Base-by-base conservation (phyloP, 2,888 invertebrate species). In the Ochlodes sylvanus region DNA sequence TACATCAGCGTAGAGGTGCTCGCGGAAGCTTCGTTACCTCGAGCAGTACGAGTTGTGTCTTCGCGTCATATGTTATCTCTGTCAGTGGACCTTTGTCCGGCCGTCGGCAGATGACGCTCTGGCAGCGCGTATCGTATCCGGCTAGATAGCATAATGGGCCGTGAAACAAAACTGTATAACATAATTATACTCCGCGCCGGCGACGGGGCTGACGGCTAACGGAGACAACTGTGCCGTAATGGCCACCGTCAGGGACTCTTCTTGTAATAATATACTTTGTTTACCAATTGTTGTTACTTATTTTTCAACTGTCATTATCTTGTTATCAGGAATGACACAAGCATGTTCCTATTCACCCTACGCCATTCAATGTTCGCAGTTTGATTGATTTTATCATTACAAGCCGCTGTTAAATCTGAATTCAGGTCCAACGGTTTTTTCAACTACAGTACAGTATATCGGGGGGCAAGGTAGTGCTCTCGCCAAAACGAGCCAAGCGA, bases 131-230 rank as follows among this genome's bases (percentile, higher is more conserved):
- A 55, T 64, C 42, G 58, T 66, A 64, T 68, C 65, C 66, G 68
- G 56, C 57, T 57, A 66, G 69, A 70, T 71, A 69, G 34, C 65
- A 42, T 60, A 66, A 68, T 68, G 54, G 52, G 32, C 54, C 64
- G 56, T 44, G 65, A 32, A 66, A 60, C 65, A 60, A 60, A 66
- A 54, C 66, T 44, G 60, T 44, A 66, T 66, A 60, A 60, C 66
- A 54, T 60, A 66, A 66, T 66, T 60, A 66, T 32, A 60, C 32
- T n/a, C 52, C 65, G 44, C 14, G 34, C 34, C 7, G 34, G 5
- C 34, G 34, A 12, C 34, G 7, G 4, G 7, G 9, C 4, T 34
- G 32, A 9, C 41, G 27, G 44, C 47, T 50, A 44, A 41, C 47
- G 57, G 57, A 38, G 21, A 50, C 50, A 50, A 50, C 64, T 47